Percentiles rank a stretch among this genome's conserved stretches.
Evolutionary conservation across 2,797 vertebrate species (phyloP).

Genomic region (Bovichtus diacanthus): DNA sequence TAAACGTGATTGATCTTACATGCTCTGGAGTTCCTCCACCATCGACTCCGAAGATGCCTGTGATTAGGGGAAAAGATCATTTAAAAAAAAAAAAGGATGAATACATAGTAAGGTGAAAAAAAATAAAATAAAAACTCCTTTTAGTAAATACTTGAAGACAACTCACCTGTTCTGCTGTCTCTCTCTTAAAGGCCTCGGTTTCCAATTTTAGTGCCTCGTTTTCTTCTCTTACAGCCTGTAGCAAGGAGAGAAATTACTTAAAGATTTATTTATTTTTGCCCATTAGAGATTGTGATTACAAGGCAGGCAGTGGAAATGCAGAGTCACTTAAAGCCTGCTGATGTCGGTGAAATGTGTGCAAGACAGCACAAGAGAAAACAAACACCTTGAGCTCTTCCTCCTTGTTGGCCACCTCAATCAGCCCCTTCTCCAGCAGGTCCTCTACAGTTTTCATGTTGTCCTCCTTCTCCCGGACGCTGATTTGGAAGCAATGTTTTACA

Average conservation of each 20-base stretch:
- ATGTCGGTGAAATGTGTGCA: conserved; percentile 18
- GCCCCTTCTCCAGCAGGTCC: conserved; percentile 91
- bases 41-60: conserved; percentile 89
- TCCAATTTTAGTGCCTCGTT: conserved; percentile 87
- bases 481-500: conserved; percentile 1
- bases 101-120: conserved; percentile 1
- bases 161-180: conserved; percentile 88
- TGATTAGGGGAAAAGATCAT: conserved; percentile 33
- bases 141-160: neutral
- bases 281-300: conserved; percentile 42
- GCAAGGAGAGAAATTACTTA: conserved; percentile 47
- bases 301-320: conserved; percentile 26
- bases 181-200: conserved; percentile 86
- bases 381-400: conserved; percentile 92
- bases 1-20: conserved; percentile 83
- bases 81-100: conserved; percentile 19
- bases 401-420: conserved; percentile 97
- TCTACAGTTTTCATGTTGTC: conserved; percentile 96
- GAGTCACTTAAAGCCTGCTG: conserved; percentile 16
- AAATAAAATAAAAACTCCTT: neutral
- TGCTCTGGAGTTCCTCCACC: conserved; percentile 91
- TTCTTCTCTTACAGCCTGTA: conserved; percentile 88
- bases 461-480: conserved; percentile 91
- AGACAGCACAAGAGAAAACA: conserved; percentile 18
- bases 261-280: neutral